phyloP scores from a whole-genome alignment of 2,113 vertebrate species.

The Grallaria varia region DNA sequence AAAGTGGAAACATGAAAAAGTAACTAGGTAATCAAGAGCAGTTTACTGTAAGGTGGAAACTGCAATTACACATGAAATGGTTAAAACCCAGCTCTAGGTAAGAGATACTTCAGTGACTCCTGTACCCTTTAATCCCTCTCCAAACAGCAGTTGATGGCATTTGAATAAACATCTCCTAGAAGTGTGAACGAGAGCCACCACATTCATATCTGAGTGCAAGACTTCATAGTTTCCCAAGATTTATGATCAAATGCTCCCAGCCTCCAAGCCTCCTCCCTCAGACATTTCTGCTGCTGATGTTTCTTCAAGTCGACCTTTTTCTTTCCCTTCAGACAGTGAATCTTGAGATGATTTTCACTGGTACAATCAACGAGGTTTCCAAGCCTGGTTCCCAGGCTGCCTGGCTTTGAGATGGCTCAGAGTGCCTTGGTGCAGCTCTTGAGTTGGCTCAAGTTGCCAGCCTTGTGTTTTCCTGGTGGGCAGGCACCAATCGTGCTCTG shows the following conservation, averaged over 20 bases:
- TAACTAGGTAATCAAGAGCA: not conserved
- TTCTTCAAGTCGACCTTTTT: not conserved
- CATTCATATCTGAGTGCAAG: not conserved
- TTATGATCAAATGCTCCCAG: not conserved
- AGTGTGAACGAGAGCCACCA: not conserved
- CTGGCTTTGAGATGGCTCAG: not conserved
- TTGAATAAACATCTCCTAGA: not conserved
- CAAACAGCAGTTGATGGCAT: not conserved
- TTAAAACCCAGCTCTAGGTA: not conserved
- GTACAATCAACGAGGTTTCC: accelerated
- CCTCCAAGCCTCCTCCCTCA: not conserved
- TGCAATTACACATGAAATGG: not conserved
- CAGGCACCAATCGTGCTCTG: not conserved
- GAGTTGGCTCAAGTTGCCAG: not conserved
- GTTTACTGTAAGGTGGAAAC: not conserved
- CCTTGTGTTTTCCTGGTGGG: accelerated
- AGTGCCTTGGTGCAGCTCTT: not conserved
- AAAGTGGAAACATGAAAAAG: not conserved
- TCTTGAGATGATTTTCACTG: not conserved
- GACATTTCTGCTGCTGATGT: not conserved
- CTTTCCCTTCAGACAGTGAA: not conserved
- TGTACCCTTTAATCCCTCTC: not conserved
- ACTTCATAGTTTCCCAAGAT: not conserved
- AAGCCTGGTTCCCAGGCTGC: not conserved
- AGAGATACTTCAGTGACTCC: not conserved